phyloP scores from a whole-genome alignment of 2,113 vertebrate species.

The Podarcis muralis region DNA sequence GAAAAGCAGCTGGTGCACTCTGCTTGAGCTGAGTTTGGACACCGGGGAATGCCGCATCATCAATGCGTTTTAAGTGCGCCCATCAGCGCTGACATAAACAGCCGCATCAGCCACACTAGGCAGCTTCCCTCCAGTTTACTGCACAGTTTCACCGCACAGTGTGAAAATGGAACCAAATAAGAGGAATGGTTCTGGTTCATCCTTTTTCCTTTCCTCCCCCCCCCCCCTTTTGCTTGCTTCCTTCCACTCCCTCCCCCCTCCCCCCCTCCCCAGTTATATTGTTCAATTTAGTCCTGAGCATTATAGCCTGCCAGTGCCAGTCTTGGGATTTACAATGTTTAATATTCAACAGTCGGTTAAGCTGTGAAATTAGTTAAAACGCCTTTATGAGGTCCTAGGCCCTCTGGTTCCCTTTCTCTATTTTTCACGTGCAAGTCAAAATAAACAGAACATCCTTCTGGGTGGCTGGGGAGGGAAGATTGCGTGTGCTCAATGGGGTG shows the following conservation, averaged over 20 bases:
- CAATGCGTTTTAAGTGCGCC: conserved; percentile 55
- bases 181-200: conserved; percentile 26
- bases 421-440: conserved; percentile 27
- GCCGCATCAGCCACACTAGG: conserved; percentile 34
- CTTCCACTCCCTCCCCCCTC: not conserved
- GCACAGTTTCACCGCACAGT: conserved; percentile 39
- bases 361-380: conserved; percentile 64
- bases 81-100: conserved; percentile 57
- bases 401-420: conserved; percentile 36
- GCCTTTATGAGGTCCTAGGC: conserved; percentile 52
- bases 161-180: conserved; percentile 44
- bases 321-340: conserved; percentile 46
- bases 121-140: conserved; percentile 38
- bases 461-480: not conserved
- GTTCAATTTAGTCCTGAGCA: conserved; percentile 30
- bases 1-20: conserved; percentile 64
- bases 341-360: conserved; percentile 45
- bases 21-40: conserved; percentile 62
- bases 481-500: not conserved
- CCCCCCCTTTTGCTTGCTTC: not conserved
- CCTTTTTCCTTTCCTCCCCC: conserved; percentile 22
- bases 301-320: conserved; percentile 1
- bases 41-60: conserved; percentile 57
- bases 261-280: not conserved
- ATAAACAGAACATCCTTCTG: conserved; percentile 52